These are phyloP conservation scores for Alentia gelatinosa DNA, from an alignment of 2,888 invertebrate genomes.

Conservation along the genomic window DNA sequence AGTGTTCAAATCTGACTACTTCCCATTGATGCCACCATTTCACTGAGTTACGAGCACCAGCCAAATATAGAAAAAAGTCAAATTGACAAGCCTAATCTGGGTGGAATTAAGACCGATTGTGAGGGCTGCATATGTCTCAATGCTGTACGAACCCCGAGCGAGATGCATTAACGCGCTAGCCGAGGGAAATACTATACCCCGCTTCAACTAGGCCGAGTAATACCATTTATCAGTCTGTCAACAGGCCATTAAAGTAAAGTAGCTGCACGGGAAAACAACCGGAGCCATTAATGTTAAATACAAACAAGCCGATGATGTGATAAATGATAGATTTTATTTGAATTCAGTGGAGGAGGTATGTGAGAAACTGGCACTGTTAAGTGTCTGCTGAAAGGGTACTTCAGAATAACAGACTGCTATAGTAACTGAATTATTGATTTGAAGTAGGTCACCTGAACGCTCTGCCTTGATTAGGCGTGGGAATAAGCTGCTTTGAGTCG, in stretches of 20 bases:
- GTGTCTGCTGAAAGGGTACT: too few species aligned
- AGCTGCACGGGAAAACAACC: background rate
- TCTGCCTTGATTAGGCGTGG: too few species aligned
- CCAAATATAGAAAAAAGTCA: too few species aligned
- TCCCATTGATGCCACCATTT: too few species aligned
- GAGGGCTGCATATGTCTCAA: background rate
- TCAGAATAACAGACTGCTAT: too few species aligned
- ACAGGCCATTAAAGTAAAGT: background rate
- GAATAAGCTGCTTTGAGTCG: too few species aligned
- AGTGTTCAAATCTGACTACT: too few species aligned
- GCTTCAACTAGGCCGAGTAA: background rate
- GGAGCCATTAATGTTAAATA: background rate
- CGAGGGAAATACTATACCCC: background rate
- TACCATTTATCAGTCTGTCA: conserved; percentile 7
- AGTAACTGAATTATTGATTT: too few species aligned
- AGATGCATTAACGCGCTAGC: background rate
- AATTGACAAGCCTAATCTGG: background rate
- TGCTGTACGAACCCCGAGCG: background rate
- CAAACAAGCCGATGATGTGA: background rate
- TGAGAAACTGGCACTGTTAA: too few species aligned
- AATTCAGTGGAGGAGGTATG: too few species aligned
- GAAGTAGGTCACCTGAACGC: too few species aligned
- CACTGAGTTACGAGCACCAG: too few species aligned
- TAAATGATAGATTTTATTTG: background rate
- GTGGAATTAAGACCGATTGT: background rate